Evolutionary conservation across 2,113 vertebrate genomes (phyloP).

Genomic region (Chaenocephalus aceratus): DNA sequence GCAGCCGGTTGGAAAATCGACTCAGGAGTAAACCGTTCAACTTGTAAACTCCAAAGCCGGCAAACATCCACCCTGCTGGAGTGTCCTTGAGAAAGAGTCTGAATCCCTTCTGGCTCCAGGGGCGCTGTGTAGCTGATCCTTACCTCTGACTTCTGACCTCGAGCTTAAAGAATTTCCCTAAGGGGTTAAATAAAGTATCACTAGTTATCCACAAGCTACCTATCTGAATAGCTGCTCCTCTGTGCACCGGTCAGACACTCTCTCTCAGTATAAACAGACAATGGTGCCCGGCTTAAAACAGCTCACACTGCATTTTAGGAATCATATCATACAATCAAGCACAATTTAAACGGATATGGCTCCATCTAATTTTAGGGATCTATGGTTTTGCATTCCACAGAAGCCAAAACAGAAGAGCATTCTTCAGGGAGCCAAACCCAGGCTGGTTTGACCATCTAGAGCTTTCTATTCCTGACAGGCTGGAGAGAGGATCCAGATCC

Average conservation of each 20-base stretch:
- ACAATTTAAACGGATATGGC: conserved; percentile 31
- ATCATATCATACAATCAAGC: conserved; percentile 28
- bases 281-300: neutral
- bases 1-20: conserved; percentile 32
- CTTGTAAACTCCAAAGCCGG: conserved; percentile 27
- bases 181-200: conserved; percentile 51
- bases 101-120: conserved; percentile 41
- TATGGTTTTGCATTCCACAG: conserved; percentile 65
- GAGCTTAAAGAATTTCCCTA: conserved; percentile 56
- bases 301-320: conserved; percentile 12
- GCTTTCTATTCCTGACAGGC: conserved; percentile 66
- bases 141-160: conserved; percentile 63
- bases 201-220: conserved; percentile 1
- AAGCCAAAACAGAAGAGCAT: conserved; percentile 64
- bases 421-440: conserved; percentile 67
- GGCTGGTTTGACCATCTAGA: conserved; percentile 47
- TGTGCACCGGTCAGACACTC: neutral
- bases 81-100: conserved; percentile 28
- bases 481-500: conserved; percentile 57
- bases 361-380: conserved; percentile 54
- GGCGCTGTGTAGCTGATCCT: conserved; percentile 24
- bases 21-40: conserved; percentile 8
- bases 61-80: conserved; percentile 22
- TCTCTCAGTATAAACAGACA: neutral
- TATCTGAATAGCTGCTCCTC: conserved; percentile 7